These are phyloP conservation scores for Trichomycterus rosablanca DNA, from an alignment of 2,113 vertebrate species.

Conservation along the genomic window DNA sequence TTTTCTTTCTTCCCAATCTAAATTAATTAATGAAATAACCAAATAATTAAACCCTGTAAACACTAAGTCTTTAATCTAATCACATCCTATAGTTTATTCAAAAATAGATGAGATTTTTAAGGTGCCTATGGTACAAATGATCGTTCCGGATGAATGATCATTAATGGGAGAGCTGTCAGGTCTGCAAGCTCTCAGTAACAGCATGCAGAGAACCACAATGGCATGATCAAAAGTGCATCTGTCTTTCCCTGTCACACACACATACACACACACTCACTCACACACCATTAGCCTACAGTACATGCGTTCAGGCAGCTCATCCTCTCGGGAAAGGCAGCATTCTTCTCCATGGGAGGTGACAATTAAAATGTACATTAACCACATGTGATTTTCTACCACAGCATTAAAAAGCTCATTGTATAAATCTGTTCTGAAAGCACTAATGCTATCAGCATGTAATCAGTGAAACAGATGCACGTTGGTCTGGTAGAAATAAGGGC, in stretches of 20 bases:
- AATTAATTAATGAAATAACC: too few species aligned
- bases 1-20: too few species aligned
- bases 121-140: neutral
- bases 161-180: neutral
- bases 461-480: constrained; percentile 6
- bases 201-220: constrained; percentile 11
- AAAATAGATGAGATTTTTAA: too few species aligned
- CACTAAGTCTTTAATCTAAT: neutral
- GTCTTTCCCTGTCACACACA: too few species aligned
- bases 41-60: neutral
- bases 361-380: constrained; percentile 34
- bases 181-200: constrained; percentile 20
- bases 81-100: too few species aligned
- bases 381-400: constrained; percentile 3
- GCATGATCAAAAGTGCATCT: constrained; percentile 17
- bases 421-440: too few species aligned
- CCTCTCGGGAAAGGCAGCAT: constrained; percentile 13
- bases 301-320: constrained; percentile 13
- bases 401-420: constrained; percentile 7
- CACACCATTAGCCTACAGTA: constrained; percentile 22
- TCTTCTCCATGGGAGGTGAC: constrained; percentile 21
- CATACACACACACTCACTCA: constrained; percentile 4
- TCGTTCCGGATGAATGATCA: too few species aligned
- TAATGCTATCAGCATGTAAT: constrained; percentile 4
- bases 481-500: too few species aligned